Percentiles rank a stretch among this genome's conserved stretches.
These are phyloP conservation scores for Octomys mimax DNA, from an alignment of 2,797 vertebrate genomes.

Conservation along the genomic window DNA sequence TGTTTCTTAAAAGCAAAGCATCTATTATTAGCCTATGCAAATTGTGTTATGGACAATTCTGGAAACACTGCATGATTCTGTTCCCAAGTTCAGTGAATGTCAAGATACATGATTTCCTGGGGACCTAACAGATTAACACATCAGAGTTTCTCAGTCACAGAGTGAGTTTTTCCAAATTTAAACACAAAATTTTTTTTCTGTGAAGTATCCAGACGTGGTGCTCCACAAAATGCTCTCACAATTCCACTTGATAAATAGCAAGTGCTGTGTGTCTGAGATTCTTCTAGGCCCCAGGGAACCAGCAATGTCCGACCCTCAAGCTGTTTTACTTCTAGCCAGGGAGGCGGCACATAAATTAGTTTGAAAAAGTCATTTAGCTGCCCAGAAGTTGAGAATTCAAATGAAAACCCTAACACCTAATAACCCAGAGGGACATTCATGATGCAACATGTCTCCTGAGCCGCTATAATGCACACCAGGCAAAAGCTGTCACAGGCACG, in stretches of 20 bases:
- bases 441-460: background rate
- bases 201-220: background rate
- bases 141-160: slow-evolving; percentile 34
- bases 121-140: background rate
- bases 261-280: background rate
- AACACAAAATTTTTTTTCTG: slow-evolving; percentile 56
- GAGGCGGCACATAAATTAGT: background rate
- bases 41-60: background rate
- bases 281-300: background rate
- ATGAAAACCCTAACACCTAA: background rate
- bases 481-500: background rate
- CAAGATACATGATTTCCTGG: background rate
- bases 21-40: background rate
- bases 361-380: background rate
- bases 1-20: slow-evolving; percentile 46
- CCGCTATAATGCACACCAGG: background rate
- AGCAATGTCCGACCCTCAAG: background rate
- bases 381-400: background rate
- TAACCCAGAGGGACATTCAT: background rate
- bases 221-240: slow-evolving; percentile 47
- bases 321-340: background rate
- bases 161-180: slow-evolving; percentile 46
- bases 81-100: slow-evolving; percentile 1
- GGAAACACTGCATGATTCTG: background rate
- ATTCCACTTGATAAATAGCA: slow-evolving; percentile 16